Evolutionary conservation across 2,113 vertebrate species (phyloP).

Genomic region (Rhinichthys klamathensis): DNA sequence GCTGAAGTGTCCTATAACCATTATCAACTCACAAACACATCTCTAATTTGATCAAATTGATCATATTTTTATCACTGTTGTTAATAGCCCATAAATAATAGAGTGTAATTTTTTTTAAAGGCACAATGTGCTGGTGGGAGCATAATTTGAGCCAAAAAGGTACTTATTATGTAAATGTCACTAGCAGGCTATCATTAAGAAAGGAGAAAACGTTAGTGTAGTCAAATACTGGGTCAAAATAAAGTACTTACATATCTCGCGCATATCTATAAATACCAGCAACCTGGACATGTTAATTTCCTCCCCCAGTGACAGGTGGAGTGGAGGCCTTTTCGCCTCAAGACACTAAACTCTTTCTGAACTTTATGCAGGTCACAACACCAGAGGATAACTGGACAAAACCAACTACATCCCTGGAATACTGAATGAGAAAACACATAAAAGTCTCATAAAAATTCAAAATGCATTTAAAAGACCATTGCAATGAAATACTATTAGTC

Average conservation of each 20-base stretch:
- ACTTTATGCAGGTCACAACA: conserved; percentile 7
- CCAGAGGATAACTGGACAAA: background rate
- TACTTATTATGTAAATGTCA: conserved; percentile 41
- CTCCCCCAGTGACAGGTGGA: background rate
- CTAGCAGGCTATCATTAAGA: conserved; percentile 24
- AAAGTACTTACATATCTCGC: background rate
- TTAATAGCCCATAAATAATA: background rate
- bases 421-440: conserved; percentile 1
- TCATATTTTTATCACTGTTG: conserved; percentile 10
- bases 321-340: background rate
- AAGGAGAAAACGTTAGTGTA: background rate
- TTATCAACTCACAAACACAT: conserved; percentile 10
- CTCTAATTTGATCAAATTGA: background rate
- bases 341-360: conserved; percentile 1
- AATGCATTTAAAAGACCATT: background rate
- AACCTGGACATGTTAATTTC: conserved; percentile 22
- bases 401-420: background rate
- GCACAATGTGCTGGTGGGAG: conserved; percentile 10
- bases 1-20: background rate
- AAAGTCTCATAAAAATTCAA: background rate
- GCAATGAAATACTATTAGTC: background rate
- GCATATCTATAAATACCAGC: conserved; percentile 7
- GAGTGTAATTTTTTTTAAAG: background rate
- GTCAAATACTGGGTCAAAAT: conserved; percentile 32
- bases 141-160: conserved; percentile 16